These are phyloP conservation scores for Rhinopithecus roxellana DNA, from an alignment of 2,113 vertebrate genomes.

Conservation along the genomic window DNA sequence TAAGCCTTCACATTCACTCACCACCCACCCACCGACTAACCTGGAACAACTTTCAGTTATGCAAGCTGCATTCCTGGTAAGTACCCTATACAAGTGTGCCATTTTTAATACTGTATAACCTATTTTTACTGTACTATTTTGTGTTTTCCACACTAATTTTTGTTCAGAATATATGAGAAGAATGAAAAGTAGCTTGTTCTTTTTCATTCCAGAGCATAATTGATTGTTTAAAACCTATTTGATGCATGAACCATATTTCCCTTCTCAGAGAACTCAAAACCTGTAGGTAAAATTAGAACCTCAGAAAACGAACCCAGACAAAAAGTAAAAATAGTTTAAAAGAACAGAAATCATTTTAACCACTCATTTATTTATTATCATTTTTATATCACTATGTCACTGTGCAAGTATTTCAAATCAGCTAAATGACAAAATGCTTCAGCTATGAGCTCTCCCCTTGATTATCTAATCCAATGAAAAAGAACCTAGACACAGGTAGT, in stretches of 20 bases:
- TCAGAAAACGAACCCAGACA: neutral
- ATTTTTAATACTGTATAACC: neutral
- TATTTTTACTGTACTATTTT: neutral
- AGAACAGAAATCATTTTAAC: neutral
- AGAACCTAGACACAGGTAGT: neutral
- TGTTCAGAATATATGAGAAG: conserved; percentile 1
- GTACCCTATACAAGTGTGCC: neutral
- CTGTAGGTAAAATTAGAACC: neutral
- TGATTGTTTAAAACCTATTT: neutral
- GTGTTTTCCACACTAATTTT: neutral
- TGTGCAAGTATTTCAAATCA: neutral
- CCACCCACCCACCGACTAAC: neutral
- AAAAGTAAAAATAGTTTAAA: neutral
- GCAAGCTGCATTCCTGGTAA: neutral
- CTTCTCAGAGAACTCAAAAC: neutral
- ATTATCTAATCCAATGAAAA: neutral
- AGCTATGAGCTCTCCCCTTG: neutral
- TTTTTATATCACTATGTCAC: neutral
- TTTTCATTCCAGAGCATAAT: conserved; percentile 18
- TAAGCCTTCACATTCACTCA: neutral
- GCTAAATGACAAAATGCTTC: neutral
- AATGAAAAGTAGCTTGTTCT: conserved; percentile 19
- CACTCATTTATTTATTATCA: neutral
- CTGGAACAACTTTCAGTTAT: neutral
- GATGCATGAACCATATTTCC: neutral